Base-by-base conservation (phyloP, 1,140 invertebrate genomes). In the Planococcus citri region DNA sequence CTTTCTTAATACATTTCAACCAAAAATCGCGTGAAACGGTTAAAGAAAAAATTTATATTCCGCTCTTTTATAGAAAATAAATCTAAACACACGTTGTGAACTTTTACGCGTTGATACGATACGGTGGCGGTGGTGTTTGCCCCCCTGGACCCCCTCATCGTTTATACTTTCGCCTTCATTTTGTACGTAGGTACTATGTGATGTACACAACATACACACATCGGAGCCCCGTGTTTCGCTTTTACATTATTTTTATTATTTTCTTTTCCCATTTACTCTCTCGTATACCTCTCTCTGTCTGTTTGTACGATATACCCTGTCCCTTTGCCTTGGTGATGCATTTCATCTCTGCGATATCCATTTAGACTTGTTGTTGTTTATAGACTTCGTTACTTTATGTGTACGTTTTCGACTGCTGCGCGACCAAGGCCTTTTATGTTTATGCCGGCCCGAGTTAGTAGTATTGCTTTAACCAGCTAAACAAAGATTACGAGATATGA, bases 241-340 rank as follows among this genome's bases (percentile, higher is more conserved):
- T 51, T 51, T 51, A 51, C 41, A 51, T 51, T 51, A 51, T 51
- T 51, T 51, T 51, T 51, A 51, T 51, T 51, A 51, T 51, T 51
- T 51, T 51, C 41, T 17, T 51, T 20, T 20, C 17, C 41, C 29
- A 33, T 33, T 33, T 33, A 33, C 41, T 51, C 17, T 17, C 6
- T 17, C 12, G 6, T 6, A 37, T 14, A 6, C 33, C 6, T 37
- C 6, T 37, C 6, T 37, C 14, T 37, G 33, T 37, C 33, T 6
- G 33, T 37, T 6, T 37, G 33, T 37, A 37, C 6, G 6, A 37
- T 37, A n/a, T n/a, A n/a, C n/a, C n/a, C n/a, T n/a, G n/a, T 33
- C 4, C 29, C 29, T 33, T 33, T 33, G 29, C 4, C 29, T 12
- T 33, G 29, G 29, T 12, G 29, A 6, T 6, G 29, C 29, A 33